Evolutionary conservation across 1,140 invertebrate species (phyloP).

Genomic region (Nymphalis io): DNA sequence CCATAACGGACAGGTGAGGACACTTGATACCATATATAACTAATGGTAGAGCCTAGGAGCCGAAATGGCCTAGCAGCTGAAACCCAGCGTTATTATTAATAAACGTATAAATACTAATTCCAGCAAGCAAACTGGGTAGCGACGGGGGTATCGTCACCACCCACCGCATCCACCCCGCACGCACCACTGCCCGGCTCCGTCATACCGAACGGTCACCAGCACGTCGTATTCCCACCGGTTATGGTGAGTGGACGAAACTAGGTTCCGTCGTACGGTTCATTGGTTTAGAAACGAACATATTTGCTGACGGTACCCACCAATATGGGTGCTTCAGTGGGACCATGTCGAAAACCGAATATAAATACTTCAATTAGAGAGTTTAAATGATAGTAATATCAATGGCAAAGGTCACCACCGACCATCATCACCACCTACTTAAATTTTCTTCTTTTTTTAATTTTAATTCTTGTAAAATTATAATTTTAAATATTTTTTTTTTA

Average conservation of each 20-base stretch:
- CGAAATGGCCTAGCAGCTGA: too few species aligned
- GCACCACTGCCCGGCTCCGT: slow-evolving; percentile 42
- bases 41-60: too few species aligned
- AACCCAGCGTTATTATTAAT: too few species aligned
- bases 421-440: too few species aligned
- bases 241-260: slow-evolving; percentile 52
- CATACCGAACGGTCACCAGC: slow-evolving; percentile 62
- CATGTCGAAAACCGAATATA: too few species aligned
- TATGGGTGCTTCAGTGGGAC: too few species aligned
- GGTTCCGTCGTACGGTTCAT: too few species aligned
- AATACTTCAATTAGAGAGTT: background rate
- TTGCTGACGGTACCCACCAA: too few species aligned
- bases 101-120: background rate
- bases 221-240: slow-evolving; percentile 55
- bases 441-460: too few species aligned
- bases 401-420: too few species aligned
- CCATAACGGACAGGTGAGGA: slow-evolving; percentile 60
- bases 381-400: background rate
- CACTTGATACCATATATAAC: too few species aligned
- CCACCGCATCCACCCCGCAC: slow-evolving; percentile 55
- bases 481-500: background rate
- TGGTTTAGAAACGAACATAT: too few species aligned
- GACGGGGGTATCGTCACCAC: slow-evolving; percentile 67
- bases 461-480: background rate
- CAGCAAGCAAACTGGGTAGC: slow-evolving; percentile 65